Evolutionary conservation across 1,140 invertebrate species (phyloP).

Genomic region (Saccostrea glomerata): DNA sequence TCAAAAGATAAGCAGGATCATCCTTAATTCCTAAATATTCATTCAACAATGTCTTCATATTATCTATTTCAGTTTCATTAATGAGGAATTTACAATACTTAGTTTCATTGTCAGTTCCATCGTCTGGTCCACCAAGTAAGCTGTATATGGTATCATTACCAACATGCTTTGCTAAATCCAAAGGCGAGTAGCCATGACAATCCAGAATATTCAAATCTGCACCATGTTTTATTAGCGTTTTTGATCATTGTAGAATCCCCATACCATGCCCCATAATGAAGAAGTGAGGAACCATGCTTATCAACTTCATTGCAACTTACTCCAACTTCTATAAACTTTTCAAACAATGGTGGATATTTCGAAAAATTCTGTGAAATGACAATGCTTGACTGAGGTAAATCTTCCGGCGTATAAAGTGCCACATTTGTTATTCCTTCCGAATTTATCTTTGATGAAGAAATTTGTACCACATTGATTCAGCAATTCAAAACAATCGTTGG

Average conservation of each 20-base stretch:
- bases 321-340: neutral
- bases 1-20: neutral
- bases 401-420: neutral
- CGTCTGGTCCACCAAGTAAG: neutral
- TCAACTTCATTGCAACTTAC: neutral
- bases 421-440: constrained; percentile 19
- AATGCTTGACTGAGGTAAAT: neutral
- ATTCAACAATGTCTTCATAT: neutral
- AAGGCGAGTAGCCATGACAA: neutral
- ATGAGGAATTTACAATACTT: neutral
- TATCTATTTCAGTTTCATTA: neutral
- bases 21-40: neutral
- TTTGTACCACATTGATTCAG: neutral
- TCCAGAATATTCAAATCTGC: neutral
- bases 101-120: neutral
- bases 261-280: constrained; percentile 32
- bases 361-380: constrained; percentile 9
- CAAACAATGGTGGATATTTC: neutral
- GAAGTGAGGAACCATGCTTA: neutral
- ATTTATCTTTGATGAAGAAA: constrained; percentile 23
- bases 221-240: neutral
- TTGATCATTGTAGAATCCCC: neutral
- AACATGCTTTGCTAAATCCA: neutral
- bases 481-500: neutral
- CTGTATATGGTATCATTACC: neutral